Base-by-base conservation (phyloP, 2,797 vertebrate species). In the Nothura maculosa region DNA sequence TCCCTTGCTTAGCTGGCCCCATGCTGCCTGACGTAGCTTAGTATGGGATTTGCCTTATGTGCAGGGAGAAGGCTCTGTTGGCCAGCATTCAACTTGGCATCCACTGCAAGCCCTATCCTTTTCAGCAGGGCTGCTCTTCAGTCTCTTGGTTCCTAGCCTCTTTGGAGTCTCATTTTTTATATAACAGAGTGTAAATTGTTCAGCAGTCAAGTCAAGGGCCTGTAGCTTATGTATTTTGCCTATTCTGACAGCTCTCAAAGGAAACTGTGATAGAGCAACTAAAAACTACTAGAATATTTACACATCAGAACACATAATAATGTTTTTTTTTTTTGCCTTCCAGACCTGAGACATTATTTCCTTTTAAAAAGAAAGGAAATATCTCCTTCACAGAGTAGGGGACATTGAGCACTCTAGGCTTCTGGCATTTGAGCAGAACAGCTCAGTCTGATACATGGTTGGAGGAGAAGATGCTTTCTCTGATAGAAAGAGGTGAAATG, bases 381-480 rank as follows among this genome's bases (percentile, higher is more conserved):
- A 27, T 54, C 58, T 82, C 34, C 50, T 20, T 52, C 2, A 1
- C 2, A 40, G 36, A 72, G 48, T 14, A 6, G 66, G 42, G 80
- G 21, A 52, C 18, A 7, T 52, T 5, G 21, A 57, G 25, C 11
- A 3, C 27, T 45, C 5, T 0, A 0, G 7, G 55, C 52, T 81
- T 72, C 66, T 2, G 1, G 55, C 1, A 1, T 43, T 45, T 0
- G 0, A 70, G 36, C 38, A 2, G 13, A 42, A 19, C 0, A 3
- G 5, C 63, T 79, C 55, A 15, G 40, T 85, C 36, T 63, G 3
- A 0, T 9, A 9, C 1, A 6, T 3, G 43, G 27, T 78, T 22
- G 15, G 0, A 0, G 45, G 0, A 30, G 32, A 27, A 87, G 80
- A 63, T 12, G 48, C 27, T 32, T 42, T 52, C 72, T 72, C 45